Base-by-base conservation (phyloP, 2,797 vertebrate species). In the Megaceryle alcyon region DNA sequence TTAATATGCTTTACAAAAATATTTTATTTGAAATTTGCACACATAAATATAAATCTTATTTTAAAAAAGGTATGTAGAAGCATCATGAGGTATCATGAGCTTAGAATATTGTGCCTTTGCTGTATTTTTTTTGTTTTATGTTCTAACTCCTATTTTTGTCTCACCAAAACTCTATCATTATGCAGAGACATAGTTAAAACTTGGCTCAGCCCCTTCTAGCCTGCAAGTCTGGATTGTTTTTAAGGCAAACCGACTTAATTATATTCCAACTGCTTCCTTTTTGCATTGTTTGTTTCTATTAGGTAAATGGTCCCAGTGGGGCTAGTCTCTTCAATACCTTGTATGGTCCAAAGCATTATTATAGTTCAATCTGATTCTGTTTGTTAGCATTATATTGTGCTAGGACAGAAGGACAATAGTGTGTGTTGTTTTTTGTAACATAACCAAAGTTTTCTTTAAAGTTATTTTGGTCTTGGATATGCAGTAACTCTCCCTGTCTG, bases 241-340 rank as follows among this genome's bases (percentile, higher is more conserved):
- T 80, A 39, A 92, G 64, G 68, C 33, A 57, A 60, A 91, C 86
- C 3, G 2, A n/a, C 64, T 81, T 86, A 85, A 83, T 93, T 95
- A 72, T 89, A 75, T 93, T 96, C 60, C 57, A 75, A 72, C 75
- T 68, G 84, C 69, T 96, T 97, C 96, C 94, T 96, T 94, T 95
- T 72, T 94, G 77, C 78, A 57, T 94, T 97, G 90, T 96, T 96
- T 94, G 71, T 87, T 95, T 94, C 71, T 64, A 0, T 94, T 91
- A 90, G 90, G 90, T 91, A 68, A 91, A 82, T 89, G 90, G 68
- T 82, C 86, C 94, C 78, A 0, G 28, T 88, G 94, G 94, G 94
- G 23, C 87, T 95, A 92, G 81, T 95, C 60, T 88, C 94, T 96
- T 92, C 93, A 77, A 18, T 82, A 93, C 71, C 63, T 77, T 86